These are phyloP conservation scores for Karalla daura DNA, from an alignment of 2,797 vertebrate species.

Conservation along the genomic window DNA sequence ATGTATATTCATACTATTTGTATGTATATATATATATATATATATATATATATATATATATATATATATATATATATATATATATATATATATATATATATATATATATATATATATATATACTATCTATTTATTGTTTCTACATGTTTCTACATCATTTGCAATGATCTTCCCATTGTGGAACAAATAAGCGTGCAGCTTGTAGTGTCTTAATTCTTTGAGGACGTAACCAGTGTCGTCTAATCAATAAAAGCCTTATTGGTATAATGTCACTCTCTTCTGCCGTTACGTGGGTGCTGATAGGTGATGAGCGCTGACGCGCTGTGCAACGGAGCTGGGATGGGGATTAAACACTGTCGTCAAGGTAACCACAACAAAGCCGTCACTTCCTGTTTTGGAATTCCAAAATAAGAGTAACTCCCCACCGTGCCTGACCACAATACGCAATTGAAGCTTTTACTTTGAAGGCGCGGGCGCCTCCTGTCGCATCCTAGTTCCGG, in stretches of 20 bases:
- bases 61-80: too few relatives aligned
- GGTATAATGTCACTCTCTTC: slow-evolving; percentile 11
- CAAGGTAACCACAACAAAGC: rapidly evolving
- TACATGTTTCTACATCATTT: too few relatives aligned
- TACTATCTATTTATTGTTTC: too few relatives aligned
- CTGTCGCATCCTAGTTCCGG: not conserved
- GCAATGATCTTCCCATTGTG: too few relatives aligned
- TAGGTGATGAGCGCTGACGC: slow-evolving; percentile 60
- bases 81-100: too few relatives aligned
- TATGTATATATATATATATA: too few relatives aligned
- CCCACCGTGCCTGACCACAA: rapidly evolving
- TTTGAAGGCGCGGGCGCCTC: rapidly evolving
- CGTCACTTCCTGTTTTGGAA: rapidly evolving
- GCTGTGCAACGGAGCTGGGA: slow-evolving; percentile 42
- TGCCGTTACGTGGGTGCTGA: slow-evolving; percentile 67
- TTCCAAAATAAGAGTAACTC: slow-evolving; percentile 48
- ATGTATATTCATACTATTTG: too few relatives aligned
- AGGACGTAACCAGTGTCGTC: not conserved
- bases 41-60: too few relatives aligned
- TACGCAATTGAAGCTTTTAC: not conserved
- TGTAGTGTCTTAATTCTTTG: not conserved
- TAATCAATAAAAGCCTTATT: slow-evolving; percentile 16
- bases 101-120: too few relatives aligned
- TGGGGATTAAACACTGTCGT: slow-evolving; percentile 37
- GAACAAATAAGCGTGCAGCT: too few relatives aligned